Base-by-base conservation (phyloP, 2,113 vertebrate genomes). In the Trogon melanurus region DNA sequence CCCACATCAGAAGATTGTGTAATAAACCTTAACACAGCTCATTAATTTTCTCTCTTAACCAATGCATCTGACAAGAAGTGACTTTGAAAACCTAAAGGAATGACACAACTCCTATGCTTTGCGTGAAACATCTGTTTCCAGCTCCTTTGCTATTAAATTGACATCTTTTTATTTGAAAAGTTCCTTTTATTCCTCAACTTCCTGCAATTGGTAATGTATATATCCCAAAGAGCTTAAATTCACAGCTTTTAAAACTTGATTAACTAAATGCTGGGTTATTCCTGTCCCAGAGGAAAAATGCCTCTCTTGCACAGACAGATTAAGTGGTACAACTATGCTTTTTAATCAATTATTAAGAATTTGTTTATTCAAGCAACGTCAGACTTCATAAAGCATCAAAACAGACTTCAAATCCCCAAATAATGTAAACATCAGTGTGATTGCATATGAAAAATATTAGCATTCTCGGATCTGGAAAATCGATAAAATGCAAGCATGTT, bases 41-140 rank as follows among this genome's bases (percentile, higher is more conserved):
- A 98, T 98, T 98, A 98, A 98, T 98, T 98, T 98, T 97, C 96
- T 97, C 97, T 98, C 97, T 98, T 98, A 98, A 97, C 97, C 97
- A 97, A 96, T 97, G 97, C 97, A 98, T 97, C 98, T 98, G 98
- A 98, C 98, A 98, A 98, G 97, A 98, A 98, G 97, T 98, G 97
- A 98, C 97, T 98, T 97, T 98, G 98, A 98, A 98, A 98, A 98
- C 96, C 95, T 72, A 94, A 97, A 98, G 97, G 94, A 97, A 98
- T 83, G 97, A 97, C 97, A 97, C 94, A 93, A 93, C 97, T 97
- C 97, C 93, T 84, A 79, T 88, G 85, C 92, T 96, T 90, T 85
- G 97, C 54, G 26, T 96, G 93, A 97, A 98, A 98, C 98, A 98
- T 98, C 98, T 98, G 98, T 98, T 98, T 98, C 97, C 89, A 98